Evolutionary conservation across 2,113 vertebrate genomes (phyloP), one percentile per base, ranked within the genome.

Genomic region (Acanthisitta chloris): DNA sequence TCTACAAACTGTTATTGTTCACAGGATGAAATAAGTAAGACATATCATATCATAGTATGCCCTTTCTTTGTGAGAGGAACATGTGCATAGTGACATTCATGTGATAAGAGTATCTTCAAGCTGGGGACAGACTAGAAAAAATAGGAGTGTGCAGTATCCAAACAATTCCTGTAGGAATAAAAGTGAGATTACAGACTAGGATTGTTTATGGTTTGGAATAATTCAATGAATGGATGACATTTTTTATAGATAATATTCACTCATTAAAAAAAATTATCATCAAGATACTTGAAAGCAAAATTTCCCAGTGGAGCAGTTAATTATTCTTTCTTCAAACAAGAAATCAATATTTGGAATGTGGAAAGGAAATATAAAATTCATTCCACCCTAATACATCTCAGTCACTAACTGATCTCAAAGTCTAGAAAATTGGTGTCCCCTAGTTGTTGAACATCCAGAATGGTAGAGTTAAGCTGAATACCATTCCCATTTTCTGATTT

Each of bases 141-240:
- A 14, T 24, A 5, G 31, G 17, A 43, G 4, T 5, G 8, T 13
- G 4, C 0, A 8, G 3, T 34, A 65, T 12, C 2, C 8, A 49
- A 84, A 38, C 2, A 81, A 19, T 7, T 3, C 5, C 4, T 14
- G 1, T 40, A 42, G 17, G 8, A 67, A 18, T n/a, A 21, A 72
- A 81, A 84, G 59, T 33, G 33, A 29, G 0, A 0, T 21, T 23
- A 38, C 2, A 45, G 21, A 20, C 40, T 12, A 51, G 4, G 7
- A 14, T 51, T 61, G 7, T n/a, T 57, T 36, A 42, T 31, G 8
- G 13, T 36, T 71, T 54, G 4, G 14, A 81, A 64, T 26, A 18
- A 2, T 3, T 52, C 6, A 31, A 25, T 42, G 14, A 65, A 46
- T 33, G 64, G 23, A 5, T 43, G 6, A 13, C 1, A 55, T 26